Evolutionary conservation across 2,797 vertebrate species (phyloP).

Genomic region (Pipistrellus pygmaeus): DNA sequence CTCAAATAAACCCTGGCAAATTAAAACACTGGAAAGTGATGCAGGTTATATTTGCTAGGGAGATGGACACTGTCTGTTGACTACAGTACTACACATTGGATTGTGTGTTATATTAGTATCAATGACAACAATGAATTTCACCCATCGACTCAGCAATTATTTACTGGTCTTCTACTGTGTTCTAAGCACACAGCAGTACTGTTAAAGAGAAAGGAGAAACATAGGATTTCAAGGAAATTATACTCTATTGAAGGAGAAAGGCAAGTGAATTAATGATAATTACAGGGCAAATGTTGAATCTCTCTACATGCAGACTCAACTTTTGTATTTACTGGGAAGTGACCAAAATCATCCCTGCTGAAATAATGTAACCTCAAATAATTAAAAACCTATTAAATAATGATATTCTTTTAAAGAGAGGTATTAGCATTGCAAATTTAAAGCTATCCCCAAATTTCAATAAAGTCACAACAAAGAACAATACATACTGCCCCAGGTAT

Average conservation of each 20-base stretch:
- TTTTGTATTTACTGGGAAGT: not conserved
- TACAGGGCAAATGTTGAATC: not conserved
- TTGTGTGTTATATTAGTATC: not conserved
- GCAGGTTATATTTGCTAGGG: not conserved
- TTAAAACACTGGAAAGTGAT: not conserved
- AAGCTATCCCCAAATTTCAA: constrained; percentile 18
- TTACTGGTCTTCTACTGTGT: not conserved
- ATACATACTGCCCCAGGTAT: not conserved
- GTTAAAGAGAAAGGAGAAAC: not conserved
- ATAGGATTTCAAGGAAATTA: not conserved
- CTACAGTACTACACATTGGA: not conserved
- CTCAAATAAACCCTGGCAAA: not conserved
- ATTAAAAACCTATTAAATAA: not conserved
- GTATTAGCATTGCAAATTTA: not conserved
- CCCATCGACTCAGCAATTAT: not conserved
- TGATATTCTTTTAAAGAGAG: not conserved
- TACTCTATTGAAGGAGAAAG: not conserved
- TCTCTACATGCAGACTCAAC: not conserved
- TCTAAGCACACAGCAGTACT: not conserved
- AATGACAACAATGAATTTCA: not conserved
- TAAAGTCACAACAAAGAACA: not conserved
- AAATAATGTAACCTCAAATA: constrained; percentile 34
- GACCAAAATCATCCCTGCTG: not conserved
- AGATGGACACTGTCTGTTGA: not conserved
- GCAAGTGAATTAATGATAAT: not conserved